A percentile compares a stretch with the other conserved stretches of the same genome.
Conservation (phyloP, 2,888 invertebrate genomes). For the Smittia sp. region DNA sequence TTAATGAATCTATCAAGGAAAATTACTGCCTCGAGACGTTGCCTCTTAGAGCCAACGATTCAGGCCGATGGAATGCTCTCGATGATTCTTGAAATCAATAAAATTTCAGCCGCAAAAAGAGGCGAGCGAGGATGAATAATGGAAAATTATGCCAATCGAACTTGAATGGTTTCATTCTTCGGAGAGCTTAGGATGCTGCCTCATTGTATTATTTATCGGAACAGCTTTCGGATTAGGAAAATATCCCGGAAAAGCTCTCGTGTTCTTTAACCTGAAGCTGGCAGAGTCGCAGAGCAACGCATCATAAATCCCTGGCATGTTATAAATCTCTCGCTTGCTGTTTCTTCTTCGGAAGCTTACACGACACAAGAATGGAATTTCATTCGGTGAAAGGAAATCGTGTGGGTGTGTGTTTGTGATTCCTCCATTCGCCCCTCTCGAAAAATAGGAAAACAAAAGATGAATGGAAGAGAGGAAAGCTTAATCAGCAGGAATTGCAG, state of each 20-base stretch:
- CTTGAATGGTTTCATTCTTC: constrained; percentile 4
- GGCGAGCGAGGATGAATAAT: constrained; percentile 10
- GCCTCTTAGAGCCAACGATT: not conserved
- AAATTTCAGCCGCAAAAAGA: not conserved
- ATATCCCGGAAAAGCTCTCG: not conserved
- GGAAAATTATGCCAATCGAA: constrained; percentile 25
- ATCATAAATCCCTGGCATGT: constrained; percentile 8
- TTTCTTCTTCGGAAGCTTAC: not conserved
- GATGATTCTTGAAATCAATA: constrained; percentile 16
- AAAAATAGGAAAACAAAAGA: constrained; percentile 22
- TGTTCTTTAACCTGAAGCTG: not conserved
- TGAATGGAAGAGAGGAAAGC: not conserved
- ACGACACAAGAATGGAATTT: not conserved
- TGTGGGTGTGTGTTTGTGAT: too few relatives aligned
- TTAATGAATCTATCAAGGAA: constrained; percentile 31
- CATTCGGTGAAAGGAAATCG: not conserved
- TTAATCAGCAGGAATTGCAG: constrained; percentile 38
- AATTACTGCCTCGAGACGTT: not conserved
- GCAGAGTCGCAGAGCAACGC: not conserved
- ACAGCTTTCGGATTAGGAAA: not conserved
- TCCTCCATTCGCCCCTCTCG: too few relatives aligned
- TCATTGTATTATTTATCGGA: not conserved
- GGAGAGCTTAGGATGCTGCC: not conserved
- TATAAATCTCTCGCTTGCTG: constrained; percentile 21
- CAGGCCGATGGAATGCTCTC: not conserved